A percentile compares a stretch with the other conserved stretches of the same genome.
Conservation (phyloP, 2,113 vertebrate species). For the Notiomystis cincta region DNA sequence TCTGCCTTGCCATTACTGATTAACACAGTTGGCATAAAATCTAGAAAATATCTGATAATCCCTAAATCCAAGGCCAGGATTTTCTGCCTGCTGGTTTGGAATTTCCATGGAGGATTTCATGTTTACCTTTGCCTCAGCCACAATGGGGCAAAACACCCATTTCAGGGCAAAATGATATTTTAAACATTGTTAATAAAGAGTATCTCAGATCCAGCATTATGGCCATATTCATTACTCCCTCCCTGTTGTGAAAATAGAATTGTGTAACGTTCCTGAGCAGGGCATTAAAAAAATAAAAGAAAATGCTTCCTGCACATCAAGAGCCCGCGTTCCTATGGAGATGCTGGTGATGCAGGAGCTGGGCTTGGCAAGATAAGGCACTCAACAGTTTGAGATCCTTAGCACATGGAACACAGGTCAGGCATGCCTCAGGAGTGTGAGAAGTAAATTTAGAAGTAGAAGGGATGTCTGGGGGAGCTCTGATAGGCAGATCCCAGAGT, state of each 20-base stretch:
- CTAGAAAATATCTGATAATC: neutral
- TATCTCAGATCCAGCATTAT: accelerated
- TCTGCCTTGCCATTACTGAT: neutral
- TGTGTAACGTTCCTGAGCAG: neutral
- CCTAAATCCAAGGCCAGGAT: neutral
- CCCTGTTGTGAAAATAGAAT: neutral
- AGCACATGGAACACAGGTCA: neutral
- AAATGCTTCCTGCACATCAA: neutral
- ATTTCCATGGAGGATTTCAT: neutral
- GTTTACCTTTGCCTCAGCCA: accelerated
- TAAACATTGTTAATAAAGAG: neutral
- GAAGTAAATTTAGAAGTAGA: neutral
- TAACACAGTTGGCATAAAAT: neutral
- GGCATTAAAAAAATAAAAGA: neutral
- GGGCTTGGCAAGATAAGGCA: neutral
- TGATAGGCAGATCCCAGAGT: neutral
- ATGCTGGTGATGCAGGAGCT: neutral
- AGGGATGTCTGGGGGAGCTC: neutral
- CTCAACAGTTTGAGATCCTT: neutral
- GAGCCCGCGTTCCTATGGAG: neutral
- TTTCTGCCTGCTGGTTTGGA: neutral
- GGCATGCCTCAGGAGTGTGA: neutral
- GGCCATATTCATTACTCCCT: neutral
- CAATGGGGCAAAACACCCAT: neutral
- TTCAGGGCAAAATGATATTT: neutral